A percentile compares a stretch with the other conserved stretches of the same genome.
These are phyloP conservation scores for Aleadryas rufinucha DNA, from an alignment of 2,113 vertebrate species.

Conservation along the genomic window DNA sequence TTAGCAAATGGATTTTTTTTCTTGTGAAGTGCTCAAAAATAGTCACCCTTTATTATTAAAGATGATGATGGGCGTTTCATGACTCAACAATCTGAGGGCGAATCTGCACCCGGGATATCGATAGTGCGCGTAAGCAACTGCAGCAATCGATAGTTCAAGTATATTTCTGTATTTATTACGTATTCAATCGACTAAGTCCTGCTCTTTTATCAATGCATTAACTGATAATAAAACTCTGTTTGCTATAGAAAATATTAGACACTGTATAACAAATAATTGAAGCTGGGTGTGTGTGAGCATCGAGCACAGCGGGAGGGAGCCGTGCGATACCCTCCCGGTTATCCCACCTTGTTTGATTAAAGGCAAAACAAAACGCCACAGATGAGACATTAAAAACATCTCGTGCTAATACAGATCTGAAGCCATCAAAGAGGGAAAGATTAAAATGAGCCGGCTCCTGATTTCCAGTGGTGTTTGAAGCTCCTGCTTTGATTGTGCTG, in stretches of 20 bases:
- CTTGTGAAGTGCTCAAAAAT: constrained; percentile 5
- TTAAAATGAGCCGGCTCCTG: not conserved
- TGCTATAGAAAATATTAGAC: not conserved
- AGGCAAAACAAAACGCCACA: not conserved
- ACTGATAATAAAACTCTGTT: constrained; percentile 19
- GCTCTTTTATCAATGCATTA: not conserved
- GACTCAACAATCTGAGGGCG: constrained; percentile 1
- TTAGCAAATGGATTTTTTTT: constrained; percentile 51
- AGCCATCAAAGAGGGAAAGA: not conserved
- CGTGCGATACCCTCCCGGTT: not conserved
- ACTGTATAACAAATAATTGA: not conserved
- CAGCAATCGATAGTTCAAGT: not conserved
- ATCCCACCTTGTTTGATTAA: not conserved
- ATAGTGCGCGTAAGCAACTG: not conserved
- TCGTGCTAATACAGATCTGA: not conserved
- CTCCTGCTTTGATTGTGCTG: not conserved
- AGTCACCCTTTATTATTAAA: not conserved
- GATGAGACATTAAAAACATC: not conserved
- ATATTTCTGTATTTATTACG: not conserved
- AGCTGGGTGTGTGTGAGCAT: not conserved
- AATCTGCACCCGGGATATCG: not conserved
- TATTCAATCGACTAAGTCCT: not conserved
- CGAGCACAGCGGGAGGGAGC: not conserved
- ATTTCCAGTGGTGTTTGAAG: not conserved
- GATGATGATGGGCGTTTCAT: not conserved